Evolutionary conservation across 1,140 invertebrate genomes (phyloP).

Genomic region (Hycleus cichorii): DNA sequence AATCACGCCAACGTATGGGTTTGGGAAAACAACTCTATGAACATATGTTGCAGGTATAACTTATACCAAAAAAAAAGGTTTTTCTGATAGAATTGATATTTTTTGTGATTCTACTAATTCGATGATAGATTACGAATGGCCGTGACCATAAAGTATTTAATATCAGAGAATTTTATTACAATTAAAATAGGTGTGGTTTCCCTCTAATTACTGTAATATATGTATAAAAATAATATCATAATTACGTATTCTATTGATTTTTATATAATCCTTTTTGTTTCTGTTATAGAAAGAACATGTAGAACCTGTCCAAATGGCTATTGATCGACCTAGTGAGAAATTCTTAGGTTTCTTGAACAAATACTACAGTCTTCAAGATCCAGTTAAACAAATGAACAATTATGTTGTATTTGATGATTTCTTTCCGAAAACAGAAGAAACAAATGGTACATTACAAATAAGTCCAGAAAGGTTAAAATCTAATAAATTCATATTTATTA

Average conservation of each 20-base stretch:
- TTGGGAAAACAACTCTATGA: conserved; percentile 71
- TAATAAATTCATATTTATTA: conserved; percentile 8
- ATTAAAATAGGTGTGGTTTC: too few relatives aligned
- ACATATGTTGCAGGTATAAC: conserved; percentile 59
- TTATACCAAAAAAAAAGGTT: too few relatives aligned
- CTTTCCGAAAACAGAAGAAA: conserved; percentile 49
- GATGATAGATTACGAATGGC: too few relatives aligned
- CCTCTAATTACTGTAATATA: too few relatives aligned
- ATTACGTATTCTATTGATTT: too few relatives aligned
- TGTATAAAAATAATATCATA: too few relatives aligned
- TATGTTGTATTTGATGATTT: conserved; percentile 83
- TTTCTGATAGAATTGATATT: too few relatives aligned
- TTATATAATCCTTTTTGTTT: conserved; percentile 1
- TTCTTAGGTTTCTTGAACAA: conserved; percentile 77
- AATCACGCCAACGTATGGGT: conserved; percentile 68
- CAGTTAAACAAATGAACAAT: conserved; percentile 79
- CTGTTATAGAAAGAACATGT: conserved; percentile 59
- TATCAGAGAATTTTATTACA: too few relatives aligned
- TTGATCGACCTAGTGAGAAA: conserved; percentile 85
- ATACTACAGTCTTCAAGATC: conserved; percentile 65
- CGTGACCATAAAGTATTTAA: too few relatives aligned
- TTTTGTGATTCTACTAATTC: too few relatives aligned
- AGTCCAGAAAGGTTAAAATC: conserved; percentile 10
- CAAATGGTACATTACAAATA: neutral
- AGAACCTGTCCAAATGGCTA: conserved; percentile 65